Evolutionary conservation across 2,888 invertebrate species (phyloP).

Genomic region (Pogonocherus hispidulus): DNA sequence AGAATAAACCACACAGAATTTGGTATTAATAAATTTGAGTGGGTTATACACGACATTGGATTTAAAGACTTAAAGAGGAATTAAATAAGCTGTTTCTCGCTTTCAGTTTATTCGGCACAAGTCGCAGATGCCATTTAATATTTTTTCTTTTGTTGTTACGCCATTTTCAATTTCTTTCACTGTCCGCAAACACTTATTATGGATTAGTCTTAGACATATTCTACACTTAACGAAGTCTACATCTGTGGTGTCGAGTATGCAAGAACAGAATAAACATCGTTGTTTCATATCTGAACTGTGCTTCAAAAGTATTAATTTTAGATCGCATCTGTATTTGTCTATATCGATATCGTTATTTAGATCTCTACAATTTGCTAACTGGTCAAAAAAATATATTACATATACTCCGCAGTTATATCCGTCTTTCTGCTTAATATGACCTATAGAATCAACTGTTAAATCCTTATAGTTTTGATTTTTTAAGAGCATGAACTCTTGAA

Average conservation of each 20-base stretch:
- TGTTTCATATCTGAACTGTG: neutral
- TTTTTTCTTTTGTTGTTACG: neutral
- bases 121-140: neutral
- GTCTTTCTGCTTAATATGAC: neutral
- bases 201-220: neutral
- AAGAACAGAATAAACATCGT: neutral
- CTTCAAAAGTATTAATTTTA: neutral
- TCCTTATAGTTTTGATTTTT: neutral
- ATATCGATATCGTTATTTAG: neutral
- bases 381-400: neutral
- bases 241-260: neutral
- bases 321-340: neutral
- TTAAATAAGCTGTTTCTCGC: too few relatives aligned
- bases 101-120: neutral
- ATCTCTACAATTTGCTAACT: neutral
- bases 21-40: too few relatives aligned
- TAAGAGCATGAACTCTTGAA: neutral
- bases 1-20: too few relatives aligned
- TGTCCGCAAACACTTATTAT: neutral
- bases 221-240: neutral
- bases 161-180: neutral
- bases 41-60: too few relatives aligned
- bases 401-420: constrained; percentile 7
- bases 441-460: neutral
- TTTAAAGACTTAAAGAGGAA: too few relatives aligned